Percentiles rank a stretch among this genome's conserved stretches.
These are phyloP conservation scores for Drosophila maculinotata DNA, from an alignment of 2,888 invertebrate species.

Conservation along the genomic window DNA sequence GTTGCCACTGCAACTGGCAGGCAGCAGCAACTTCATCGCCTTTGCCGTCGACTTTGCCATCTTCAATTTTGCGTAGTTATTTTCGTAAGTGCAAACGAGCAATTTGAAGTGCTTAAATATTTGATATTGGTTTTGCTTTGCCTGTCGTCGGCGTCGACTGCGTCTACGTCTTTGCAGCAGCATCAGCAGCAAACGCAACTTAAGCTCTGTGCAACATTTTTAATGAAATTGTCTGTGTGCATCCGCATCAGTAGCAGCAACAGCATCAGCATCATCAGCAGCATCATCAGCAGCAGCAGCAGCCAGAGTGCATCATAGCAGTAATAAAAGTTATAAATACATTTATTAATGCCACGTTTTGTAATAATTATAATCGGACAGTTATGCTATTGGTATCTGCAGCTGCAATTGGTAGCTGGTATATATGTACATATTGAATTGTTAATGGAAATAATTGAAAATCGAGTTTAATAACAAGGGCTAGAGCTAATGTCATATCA, in stretches of 20 bases:
- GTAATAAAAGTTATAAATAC: constrained; percentile 46
- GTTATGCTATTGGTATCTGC: background rate
- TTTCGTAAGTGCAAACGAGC: constrained; percentile 79
- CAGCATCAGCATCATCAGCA: constrained; percentile 17
- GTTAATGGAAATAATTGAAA: constrained; percentile 58
- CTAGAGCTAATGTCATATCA: constrained; percentile 55
- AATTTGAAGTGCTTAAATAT: constrained; percentile 79
- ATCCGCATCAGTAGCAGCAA: constrained; percentile 37
- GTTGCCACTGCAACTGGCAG: constrained; percentile 31
- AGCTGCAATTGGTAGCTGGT: constrained; percentile 4
- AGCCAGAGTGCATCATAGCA: constrained; percentile 24
- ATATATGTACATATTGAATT: constrained; percentile 30
- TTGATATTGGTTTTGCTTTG: constrained; percentile 76
- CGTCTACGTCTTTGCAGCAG: constrained; percentile 14
- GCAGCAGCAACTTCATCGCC: constrained; percentile 31
- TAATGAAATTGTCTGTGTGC: constrained; percentile 71
- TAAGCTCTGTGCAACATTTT: constrained; percentile 58
- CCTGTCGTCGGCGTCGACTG: constrained; percentile 12
- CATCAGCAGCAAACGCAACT: constrained; percentile 22
- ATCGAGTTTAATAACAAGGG: constrained; percentile 40
- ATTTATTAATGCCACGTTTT: constrained; percentile 52
- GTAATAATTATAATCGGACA: constrained; percentile 42
- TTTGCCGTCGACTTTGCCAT: constrained; percentile 25
- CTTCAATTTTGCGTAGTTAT: constrained; percentile 74
- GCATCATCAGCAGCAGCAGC: constrained; percentile 8